A percentile compares a stretch with the other conserved stretches of the same genome.
Evolutionary conservation across 2,113 vertebrate genomes (phyloP).

Genomic region (Lasiurus cinereus): DNA sequence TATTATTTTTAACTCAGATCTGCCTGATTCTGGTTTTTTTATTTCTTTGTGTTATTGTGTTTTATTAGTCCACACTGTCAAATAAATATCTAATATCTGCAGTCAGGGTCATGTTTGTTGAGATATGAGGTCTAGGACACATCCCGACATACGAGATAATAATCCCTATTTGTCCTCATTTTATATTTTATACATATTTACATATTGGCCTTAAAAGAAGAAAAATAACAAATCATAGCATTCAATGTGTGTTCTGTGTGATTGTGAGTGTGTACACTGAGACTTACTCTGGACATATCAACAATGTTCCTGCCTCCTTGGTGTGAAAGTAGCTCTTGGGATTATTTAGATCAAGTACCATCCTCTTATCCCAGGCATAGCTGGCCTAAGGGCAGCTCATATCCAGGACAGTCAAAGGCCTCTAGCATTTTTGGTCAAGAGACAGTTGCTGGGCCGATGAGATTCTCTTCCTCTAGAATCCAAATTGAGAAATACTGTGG

Average conservation of each 20-base stretch:
- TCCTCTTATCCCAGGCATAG: not conserved
- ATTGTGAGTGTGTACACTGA: not conserved
- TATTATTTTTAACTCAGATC: not conserved
- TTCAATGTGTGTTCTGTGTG: not conserved
- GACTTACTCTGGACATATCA: not conserved
- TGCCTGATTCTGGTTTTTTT: not conserved
- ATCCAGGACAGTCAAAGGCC: not conserved
- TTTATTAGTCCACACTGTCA: not conserved
- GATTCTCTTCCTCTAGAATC: not conserved
- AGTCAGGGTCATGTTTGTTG: not conserved
- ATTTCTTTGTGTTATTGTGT: not conserved
- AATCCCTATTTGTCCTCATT: not conserved
- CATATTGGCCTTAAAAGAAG: not conserved
- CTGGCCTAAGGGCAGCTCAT: not conserved
- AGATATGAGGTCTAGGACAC: not conserved
- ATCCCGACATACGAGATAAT: not conserved
- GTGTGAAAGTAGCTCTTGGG: not conserved
- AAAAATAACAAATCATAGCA: not conserved
- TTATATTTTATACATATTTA: not conserved
- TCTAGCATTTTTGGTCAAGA: not conserved
- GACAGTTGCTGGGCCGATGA: not conserved
- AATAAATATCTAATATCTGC: not conserved
- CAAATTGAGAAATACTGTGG: not conserved
- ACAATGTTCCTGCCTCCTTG: not conserved
- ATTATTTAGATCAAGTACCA: not conserved